These are phyloP conservation scores for Ranitomeya imitator DNA, from an alignment of 2,113 vertebrate genomes.

Conservation along the genomic window DNA sequence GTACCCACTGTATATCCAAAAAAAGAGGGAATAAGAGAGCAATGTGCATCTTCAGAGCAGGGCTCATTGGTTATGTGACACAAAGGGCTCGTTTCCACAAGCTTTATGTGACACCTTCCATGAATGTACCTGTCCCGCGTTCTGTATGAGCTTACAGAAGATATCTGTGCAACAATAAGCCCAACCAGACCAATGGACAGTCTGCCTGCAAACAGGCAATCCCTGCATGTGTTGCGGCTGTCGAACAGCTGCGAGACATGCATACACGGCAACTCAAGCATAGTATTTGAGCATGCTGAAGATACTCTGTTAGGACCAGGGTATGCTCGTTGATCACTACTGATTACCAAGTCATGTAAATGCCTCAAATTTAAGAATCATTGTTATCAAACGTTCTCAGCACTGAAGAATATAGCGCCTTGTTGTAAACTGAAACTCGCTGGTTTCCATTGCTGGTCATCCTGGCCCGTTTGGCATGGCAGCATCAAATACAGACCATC, in stretches of 20 bases:
- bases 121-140: not conserved
- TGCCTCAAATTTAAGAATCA: no score
- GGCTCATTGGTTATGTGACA: not conserved
- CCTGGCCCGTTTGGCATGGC: constrained; percentile 14
- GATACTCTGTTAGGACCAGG: no score
- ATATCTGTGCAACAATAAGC: not conserved
- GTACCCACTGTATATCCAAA: no score
- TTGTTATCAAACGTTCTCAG: not conserved
- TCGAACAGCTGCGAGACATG: no score
- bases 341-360: no score
- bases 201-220: no score
- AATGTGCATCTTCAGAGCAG: not conserved
- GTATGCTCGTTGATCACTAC: no score
- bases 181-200: no score
- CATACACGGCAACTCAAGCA: no score
- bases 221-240: no score
- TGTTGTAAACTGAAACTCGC: not conserved
- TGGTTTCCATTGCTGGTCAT: not conserved
- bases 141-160: not conserved
- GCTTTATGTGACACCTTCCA: not conserved
- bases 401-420: not conserved
- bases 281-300: no score
- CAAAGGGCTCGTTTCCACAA: not conserved
- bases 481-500: not conserved
- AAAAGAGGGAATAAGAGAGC: not conserved